Percentiles rank a stretch among this genome's conserved stretches.
Evolutionary conservation across 2,113 vertebrate species (phyloP).

Genomic region (Xenotilapia flavipinnis): DNA sequence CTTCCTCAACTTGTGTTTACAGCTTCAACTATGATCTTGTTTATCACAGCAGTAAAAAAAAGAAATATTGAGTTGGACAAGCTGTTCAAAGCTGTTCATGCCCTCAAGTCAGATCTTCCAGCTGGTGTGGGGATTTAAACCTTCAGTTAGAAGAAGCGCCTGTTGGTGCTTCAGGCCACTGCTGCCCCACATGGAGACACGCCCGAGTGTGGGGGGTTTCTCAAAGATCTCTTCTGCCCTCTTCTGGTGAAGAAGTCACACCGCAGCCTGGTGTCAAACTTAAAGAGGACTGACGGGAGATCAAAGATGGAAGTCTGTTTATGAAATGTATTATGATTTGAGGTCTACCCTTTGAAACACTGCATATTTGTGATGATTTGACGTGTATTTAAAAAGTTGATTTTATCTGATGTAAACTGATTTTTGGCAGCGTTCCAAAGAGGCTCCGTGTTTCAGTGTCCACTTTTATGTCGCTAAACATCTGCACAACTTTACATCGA

Average conservation of each 20-base stretch:
- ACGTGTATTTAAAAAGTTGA: neutral
- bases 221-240: constrained; percentile 24
- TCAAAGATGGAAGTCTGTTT: neutral
- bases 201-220: neutral
- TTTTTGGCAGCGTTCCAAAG: neutral
- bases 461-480: accelerated
- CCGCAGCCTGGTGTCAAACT: neutral
- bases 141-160: neutral
- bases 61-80: neutral
- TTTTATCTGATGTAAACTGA: neutral
- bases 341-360: neutral
- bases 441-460: neutral
- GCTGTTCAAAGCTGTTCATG: neutral
- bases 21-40: neutral
- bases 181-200: neutral
- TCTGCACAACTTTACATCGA: neutral
- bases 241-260: neutral
- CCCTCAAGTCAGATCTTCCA: neutral
- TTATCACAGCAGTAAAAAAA: neutral
- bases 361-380: neutral
- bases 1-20: neutral
- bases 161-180: neutral
- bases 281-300: accelerated
- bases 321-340: neutral
- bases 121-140: neutral